Base-by-base conservation (phyloP, 2,113 vertebrate species). In the Mungos mungo region DNA sequence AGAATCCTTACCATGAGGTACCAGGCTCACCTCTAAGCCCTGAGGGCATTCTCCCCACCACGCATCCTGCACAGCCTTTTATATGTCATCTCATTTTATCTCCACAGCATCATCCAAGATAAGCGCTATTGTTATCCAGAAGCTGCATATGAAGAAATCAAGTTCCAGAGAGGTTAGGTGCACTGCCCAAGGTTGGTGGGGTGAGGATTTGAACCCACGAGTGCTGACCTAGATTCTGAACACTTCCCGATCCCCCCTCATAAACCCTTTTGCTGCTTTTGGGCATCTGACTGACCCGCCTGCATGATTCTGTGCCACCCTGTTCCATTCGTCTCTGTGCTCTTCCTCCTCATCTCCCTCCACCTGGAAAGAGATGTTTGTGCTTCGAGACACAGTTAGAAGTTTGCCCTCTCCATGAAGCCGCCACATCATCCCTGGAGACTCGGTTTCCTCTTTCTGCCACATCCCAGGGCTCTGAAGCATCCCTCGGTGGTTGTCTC, bases 181-280 rank as follows among this genome's bases (percentile, higher is more conserved):
- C 25, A 8, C 68, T 45, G 33, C 6, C 74, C 69, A 54, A 38
- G 4, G 29, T 35, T 5, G 9, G 33, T 1, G 1, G 35, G 72
- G 35, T 1, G 8, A 79, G 23, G 29, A 41, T 13, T 16, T 71
- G 74, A 79, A 72, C 41, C 23, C 69, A 50, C n/a, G 54, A 76
- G 52, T 18, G 0, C 41, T 52, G 52, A 31, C 16, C 47, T 19
- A 1, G 29, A 52, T 13, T 4, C 31, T 14, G 80, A 16, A 33
- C 6, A 2, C 54, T 33, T 92, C 23, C 38, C 0, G 0, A 50
- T 50, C 9, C 11, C 45, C 45, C n/a, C 35, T 68, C 13, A 0
- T 1, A 72, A 38, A 11, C 8, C 25, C 38, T 14, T 12, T 15
- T 45, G 60, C 38, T 77, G 52, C 14, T 91, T 50, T 65, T 66